Evolutionary conservation across 2,888 invertebrate genomes (phyloP), one percentile per base, ranked within the genome.

Genomic region (Mycalesis mineus): DNA sequence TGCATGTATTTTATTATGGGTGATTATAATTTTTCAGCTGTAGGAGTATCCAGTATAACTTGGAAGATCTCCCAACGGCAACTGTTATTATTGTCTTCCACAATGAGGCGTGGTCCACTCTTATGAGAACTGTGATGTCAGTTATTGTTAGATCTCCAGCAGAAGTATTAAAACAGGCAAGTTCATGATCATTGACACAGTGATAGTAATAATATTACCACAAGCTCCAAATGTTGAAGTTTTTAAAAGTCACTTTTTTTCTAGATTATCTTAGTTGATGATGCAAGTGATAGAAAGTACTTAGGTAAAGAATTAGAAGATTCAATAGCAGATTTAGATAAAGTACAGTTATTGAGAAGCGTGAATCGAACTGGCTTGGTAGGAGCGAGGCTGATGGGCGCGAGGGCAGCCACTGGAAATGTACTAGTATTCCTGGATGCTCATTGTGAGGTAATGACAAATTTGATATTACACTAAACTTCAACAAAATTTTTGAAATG

Each of bases 51-150:
- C 62, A 78, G 28, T 86, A 78, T 59, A 74, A 80, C 51, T 77
- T 91, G 59, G 79, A 82, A n/a, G 90, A 91, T 51, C 84, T 98
- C 55, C 98, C 98, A 0, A 95, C 92, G 64, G 96, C 98, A 0
- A 96, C 96, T 64, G 93, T 99, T 13, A 95, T 99, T 52, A 97
- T 99, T 65, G 98, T 99, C 0, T 99, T 99, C 79, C 99, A 99
- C 80, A 99, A 99, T 79, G 99, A 99, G 86, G 99, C 99, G 0
- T 99, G 98, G 97, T 98, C 98, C 2, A 98, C 99, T 0, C 91
- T 99, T 9, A 89, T 99, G 70, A 91, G 99, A 55, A 99, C 98
- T 0, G 95, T 99, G 28, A 96, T 97, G 91, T 98, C 98, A 71
- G 97, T 97, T 41, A 95, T 99, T 58, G 93, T 95, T 75, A 91